Base-by-base conservation (phyloP, 2,888 invertebrate genomes). In the Ecliptopera silaceata region DNA sequence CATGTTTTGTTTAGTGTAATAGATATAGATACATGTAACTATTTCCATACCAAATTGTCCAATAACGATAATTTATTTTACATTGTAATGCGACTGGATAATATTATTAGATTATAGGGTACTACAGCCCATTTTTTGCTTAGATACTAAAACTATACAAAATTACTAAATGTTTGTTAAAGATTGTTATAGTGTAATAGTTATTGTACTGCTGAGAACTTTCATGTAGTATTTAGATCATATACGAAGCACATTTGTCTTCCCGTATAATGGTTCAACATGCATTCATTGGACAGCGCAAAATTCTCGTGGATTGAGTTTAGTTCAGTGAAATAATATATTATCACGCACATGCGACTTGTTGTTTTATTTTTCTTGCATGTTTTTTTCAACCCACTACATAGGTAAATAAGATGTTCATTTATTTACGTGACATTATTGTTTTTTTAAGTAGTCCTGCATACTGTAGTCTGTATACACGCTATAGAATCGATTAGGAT, bases 321-420 rank as follows among this genome's bases (percentile, higher is more conserved):
- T 84, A 82, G 77, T 84, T 87, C 85, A 83, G 78, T 84, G 83
- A 77, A 86, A 86, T 34, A 46, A 46, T 89, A 88, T 88, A 88
- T 82, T 87, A 86, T 88, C 84, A 88, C 88, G 89, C 89, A 89
- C 90, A 90, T 88, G 90, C 88, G 87, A 87, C 56, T 52, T 59
- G 66, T 77, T 77, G 82, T 87, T 88, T 86, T 69, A 83, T 85
- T 88, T 56, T 15, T 6, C 34, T 34, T 34, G 12, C 13, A 31
- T 31, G n/a, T 31, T 31, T 31, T 31, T 31, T 31, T n/a, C n/a
- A n/a, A n/a, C n/a, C n/a, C n/a, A n/a, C n/a, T n/a, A n/a, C n/a
- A n/a, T n/a, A n/a, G n/a, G n/a, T n/a, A n/a, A n/a, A 22, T 22
- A 22, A 22, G 2, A 22, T 22, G 1, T 5, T 5, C 6, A 22